Conservation (phyloP, 2,888 invertebrate genomes). For the Orchesella flavescens region DNA sequence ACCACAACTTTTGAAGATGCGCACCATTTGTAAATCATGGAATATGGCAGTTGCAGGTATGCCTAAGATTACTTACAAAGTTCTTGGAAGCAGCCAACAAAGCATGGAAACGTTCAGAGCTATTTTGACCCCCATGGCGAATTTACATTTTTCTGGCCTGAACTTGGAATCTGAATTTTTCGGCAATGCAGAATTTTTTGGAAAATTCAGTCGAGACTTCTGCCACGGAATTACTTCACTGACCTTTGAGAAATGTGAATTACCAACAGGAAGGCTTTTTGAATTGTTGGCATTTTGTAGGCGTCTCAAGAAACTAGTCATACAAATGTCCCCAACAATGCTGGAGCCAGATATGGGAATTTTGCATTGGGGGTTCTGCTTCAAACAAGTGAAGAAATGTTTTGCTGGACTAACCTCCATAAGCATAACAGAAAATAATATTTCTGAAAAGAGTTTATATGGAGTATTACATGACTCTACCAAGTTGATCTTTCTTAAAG, state of each 20-base stretch:
- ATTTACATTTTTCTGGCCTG: slow-evolving; percentile 5
- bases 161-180: slow-evolving; percentile 22
- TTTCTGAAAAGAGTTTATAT: neutral
- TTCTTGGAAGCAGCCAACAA: neutral
- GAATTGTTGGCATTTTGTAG: slow-evolving; percentile 43
- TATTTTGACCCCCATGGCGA: neutral
- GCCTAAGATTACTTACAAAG: neutral
- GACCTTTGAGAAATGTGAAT: neutral
- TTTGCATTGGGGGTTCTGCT: slow-evolving; percentile 24
- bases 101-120: neutral
- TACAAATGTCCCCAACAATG: slow-evolving; percentile 6
- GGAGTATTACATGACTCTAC: neutral
- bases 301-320: neutral
- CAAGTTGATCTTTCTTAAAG: neutral
- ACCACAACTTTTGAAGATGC: neutral
- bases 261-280: slow-evolving; percentile 28
- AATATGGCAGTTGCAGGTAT: neutral
- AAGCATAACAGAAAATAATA: neutral
- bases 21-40: neutral
- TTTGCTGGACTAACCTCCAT: neutral
- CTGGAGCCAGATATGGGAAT: slow-evolving; percentile 9
- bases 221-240: slow-evolving; percentile 10
- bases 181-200: slow-evolving; percentile 10
- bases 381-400: neutral
- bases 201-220: neutral